These are phyloP conservation scores for Amphiduros pacificus DNA, from an alignment of 2,888 invertebrate species.

Conservation along the genomic window DNA sequence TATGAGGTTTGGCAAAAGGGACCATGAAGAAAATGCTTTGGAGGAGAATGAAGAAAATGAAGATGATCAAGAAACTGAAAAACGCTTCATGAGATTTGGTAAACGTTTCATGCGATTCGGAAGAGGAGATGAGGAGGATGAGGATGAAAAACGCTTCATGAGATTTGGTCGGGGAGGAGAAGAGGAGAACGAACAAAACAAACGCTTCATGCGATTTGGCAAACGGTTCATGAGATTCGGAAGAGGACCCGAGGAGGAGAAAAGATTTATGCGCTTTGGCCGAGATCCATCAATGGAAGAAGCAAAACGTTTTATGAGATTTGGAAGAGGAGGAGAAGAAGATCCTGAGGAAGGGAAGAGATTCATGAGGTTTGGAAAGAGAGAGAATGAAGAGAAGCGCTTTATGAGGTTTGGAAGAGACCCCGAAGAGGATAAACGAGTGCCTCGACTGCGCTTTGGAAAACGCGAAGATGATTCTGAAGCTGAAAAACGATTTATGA, in stretches of 20 bases:
- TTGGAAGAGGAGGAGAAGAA: slow-evolving; percentile 31
- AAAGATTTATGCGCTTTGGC: slow-evolving; percentile 33
- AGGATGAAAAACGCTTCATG: slow-evolving; percentile 18
- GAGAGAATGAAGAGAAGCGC: slow-evolving; percentile 29
- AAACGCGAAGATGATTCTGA: slow-evolving; percentile 23
- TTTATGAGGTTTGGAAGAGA: slow-evolving; percentile 30
- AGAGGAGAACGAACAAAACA: slow-evolving; percentile 16
- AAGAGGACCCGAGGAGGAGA: slow-evolving; percentile 16
- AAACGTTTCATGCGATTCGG: slow-evolving; percentile 41
- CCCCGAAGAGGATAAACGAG: slow-evolving; percentile 19
- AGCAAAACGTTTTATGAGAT: slow-evolving; percentile 36
- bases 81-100: slow-evolving; percentile 44
- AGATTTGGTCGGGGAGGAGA: slow-evolving; percentile 25
- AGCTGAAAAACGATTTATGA: slow-evolving; percentile 22
- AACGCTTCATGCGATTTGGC: slow-evolving; percentile 20
- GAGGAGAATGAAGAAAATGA: slow-evolving; percentile 28
- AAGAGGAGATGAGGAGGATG: slow-evolving; percentile 25
- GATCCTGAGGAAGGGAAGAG: slow-evolving; percentile 9
- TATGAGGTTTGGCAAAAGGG: slow-evolving; percentile 16
- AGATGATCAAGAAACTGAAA: slow-evolving; percentile 25
- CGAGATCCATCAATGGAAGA: too few relatives aligned
- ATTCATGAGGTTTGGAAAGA: slow-evolving; percentile 30
- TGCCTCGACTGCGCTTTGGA: not conserved
- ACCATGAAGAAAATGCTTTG: slow-evolving; percentile 21
- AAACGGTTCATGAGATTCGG: slow-evolving; percentile 21